Conservation (phyloP, 92 coral and sea anemone genomes). For the Palythoa caribaeorum region DNA sequence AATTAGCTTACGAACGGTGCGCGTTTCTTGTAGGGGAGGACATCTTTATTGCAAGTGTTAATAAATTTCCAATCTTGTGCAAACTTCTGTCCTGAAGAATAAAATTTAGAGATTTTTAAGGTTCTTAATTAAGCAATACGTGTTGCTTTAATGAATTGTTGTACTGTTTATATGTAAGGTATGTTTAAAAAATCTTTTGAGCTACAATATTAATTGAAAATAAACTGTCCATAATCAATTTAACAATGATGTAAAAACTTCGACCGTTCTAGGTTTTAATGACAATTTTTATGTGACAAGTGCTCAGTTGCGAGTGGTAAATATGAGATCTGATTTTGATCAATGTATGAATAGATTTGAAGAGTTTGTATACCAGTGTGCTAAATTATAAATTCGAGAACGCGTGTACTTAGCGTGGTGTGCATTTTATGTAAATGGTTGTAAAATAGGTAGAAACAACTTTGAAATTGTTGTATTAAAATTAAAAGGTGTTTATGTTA, state of each 20-base stretch:
- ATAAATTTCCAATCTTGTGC: background rate
- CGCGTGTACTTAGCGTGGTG: constrained; percentile 72
- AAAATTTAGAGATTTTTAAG: background rate
- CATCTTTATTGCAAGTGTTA: too few relatives aligned
- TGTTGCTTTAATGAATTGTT: constrained; percentile 21
- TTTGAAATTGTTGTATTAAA: constrained; percentile 91
- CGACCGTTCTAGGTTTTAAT: constrained; percentile 75
- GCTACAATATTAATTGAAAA: constrained; percentile 49
- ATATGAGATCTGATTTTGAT: constrained; percentile 39
- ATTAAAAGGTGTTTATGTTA: constrained; percentile 79
- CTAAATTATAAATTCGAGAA: constrained; percentile 55
- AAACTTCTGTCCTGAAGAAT: background rate
- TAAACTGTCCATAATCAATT: constrained; percentile 53
- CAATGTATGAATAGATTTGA: constrained; percentile 37
- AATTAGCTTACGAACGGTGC: too few relatives aligned
- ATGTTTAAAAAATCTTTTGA: constrained; percentile 40
- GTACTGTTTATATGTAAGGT: constrained; percentile 47
- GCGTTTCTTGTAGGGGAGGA: background rate
- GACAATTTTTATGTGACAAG: constrained; percentile 58
- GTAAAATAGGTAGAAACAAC: constrained; percentile 67
- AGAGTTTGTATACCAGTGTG: constrained; percentile 68
- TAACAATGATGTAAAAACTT: constrained; percentile 45
- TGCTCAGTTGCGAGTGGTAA: constrained; percentile 48
- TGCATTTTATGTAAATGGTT: constrained; percentile 83
- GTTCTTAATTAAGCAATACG: background rate